Conservation (phyloP, 1,140 invertebrate genomes). For the Octopus sinensis region DNA sequence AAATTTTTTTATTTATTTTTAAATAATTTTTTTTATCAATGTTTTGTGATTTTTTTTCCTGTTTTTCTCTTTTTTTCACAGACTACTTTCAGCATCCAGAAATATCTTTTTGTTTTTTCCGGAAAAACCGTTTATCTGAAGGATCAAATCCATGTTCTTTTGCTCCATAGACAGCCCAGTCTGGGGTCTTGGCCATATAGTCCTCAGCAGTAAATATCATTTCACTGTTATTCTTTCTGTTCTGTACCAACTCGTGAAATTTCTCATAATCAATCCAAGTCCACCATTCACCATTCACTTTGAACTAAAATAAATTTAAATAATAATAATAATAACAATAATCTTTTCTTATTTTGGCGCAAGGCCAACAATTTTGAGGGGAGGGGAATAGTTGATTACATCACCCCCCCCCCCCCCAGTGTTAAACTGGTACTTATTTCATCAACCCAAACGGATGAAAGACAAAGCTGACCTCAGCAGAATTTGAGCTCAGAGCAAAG, state of each 20-base stretch:
- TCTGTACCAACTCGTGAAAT: conserved; percentile 61
- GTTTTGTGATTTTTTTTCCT: neutral
- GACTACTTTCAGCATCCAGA: conserved; percentile 28
- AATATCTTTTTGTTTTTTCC: conserved; percentile 60
- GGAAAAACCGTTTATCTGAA: conserved; percentile 61
- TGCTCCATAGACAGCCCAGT: conserved; percentile 65
- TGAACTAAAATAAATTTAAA: conserved; percentile 57
- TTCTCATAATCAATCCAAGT: conserved; percentile 68
- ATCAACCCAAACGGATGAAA: too few relatives aligned
- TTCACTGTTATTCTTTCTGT: conserved; percentile 54
- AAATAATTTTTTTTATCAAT: neutral
- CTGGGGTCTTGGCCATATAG: conserved; percentile 63
- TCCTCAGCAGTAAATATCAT: conserved; percentile 61
- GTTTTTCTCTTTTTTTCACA: neutral
- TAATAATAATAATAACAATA: neutral
- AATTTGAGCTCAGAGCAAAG: too few relatives aligned
- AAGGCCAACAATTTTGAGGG: too few relatives aligned
- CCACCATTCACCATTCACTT: conserved; percentile 62
- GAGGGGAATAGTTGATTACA: too few relatives aligned
- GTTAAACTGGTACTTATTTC: too few relatives aligned
- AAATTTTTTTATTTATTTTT: neutral
- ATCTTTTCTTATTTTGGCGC: neutral
- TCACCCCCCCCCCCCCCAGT: too few relatives aligned
- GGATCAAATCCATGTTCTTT: conserved; percentile 66
- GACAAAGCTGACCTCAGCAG: too few relatives aligned